Conservation (phyloP, 2,888 invertebrate genomes). For the Odontocolon sp. region DNA sequence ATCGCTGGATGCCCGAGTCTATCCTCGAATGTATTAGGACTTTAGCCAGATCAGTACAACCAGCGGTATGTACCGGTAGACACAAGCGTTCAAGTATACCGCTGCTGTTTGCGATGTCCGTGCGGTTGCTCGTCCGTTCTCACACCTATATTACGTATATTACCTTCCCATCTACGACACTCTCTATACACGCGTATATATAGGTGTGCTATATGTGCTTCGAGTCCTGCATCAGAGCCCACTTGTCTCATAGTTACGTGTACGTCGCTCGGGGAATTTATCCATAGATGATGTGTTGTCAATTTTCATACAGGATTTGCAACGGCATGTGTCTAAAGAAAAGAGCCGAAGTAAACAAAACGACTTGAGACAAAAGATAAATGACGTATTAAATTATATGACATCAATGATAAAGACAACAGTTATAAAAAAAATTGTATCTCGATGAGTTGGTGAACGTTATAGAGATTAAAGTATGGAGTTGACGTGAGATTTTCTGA, state of each 20-base stretch:
- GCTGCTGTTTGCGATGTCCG: slow-evolving; percentile 15
- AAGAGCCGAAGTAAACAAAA: too few relatives aligned
- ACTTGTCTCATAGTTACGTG: neutral
- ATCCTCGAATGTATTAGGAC: slow-evolving; percentile 44
- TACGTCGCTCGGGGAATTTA: slow-evolving; percentile 1
- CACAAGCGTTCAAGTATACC: neutral
- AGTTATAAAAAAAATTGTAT: too few relatives aligned
- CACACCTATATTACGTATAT: neutral
- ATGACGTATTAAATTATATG: too few relatives aligned
- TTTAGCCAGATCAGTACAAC: slow-evolving; percentile 14
- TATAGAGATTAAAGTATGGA: too few relatives aligned
- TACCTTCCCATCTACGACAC: neutral
- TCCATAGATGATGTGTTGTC: slow-evolving; percentile 15
- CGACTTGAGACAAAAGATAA: too few relatives aligned
- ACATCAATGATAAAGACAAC: too few relatives aligned
- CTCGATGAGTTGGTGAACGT: too few relatives aligned
- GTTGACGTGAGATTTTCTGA: too few relatives aligned
- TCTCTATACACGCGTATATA: slow-evolving; percentile 1
- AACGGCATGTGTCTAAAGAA: neutral
- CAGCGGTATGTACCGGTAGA: neutral
- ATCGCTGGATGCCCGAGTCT: slow-evolving; percentile 43
- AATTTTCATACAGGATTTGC: slow-evolving; percentile 1
- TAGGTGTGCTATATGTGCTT: neutral
- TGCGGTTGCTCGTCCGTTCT: slow-evolving; percentile 14
- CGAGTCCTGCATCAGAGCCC: neutral